These are phyloP conservation scores for Phymastichus coffea DNA, from an alignment of 1,140 invertebrate genomes.

Conservation along the genomic window DNA sequence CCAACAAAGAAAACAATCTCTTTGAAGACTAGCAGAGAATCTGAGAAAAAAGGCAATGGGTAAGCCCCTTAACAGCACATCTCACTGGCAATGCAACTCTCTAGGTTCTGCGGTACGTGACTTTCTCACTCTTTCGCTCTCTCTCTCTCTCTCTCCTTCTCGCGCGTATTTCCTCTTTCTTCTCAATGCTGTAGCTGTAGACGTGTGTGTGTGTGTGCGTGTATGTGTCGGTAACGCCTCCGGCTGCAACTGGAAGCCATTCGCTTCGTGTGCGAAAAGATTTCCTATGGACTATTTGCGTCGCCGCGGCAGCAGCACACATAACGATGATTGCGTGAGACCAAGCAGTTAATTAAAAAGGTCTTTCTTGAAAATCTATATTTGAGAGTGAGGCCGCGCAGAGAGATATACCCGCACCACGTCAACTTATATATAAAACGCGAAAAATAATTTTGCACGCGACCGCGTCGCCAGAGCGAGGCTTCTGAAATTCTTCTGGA, in stretches of 20 bases:
- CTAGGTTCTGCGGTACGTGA: no score
- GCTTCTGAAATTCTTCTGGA: slow-evolving; percentile 16
- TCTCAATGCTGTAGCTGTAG: neutral
- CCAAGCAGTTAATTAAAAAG: slow-evolving; percentile 25
- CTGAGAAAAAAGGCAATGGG: no score
- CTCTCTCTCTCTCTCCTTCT: neutral
- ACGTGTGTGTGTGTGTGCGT: neutral
- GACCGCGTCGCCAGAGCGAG: neutral
- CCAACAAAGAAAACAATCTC: no score
- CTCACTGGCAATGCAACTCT: no score
- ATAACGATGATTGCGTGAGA: slow-evolving; percentile 22
- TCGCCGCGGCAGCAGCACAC: neutral
- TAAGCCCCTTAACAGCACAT: no score
- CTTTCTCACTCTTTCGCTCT: neutral
- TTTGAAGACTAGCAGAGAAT: no score
- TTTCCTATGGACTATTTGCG: slow-evolving; percentile 7
- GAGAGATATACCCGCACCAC: neutral
- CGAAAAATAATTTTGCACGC: slow-evolving; percentile 6
- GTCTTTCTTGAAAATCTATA: slow-evolving; percentile 27
- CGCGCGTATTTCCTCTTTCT: neutral
- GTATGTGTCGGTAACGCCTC: neutral
- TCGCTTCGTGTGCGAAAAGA: no score
- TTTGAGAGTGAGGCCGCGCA: neutral
- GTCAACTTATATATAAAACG: no score
- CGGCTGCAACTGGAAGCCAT: neutral